Conservation (phyloP, 1,140 invertebrate genomes). For the Bradysia coprophila region DNA sequence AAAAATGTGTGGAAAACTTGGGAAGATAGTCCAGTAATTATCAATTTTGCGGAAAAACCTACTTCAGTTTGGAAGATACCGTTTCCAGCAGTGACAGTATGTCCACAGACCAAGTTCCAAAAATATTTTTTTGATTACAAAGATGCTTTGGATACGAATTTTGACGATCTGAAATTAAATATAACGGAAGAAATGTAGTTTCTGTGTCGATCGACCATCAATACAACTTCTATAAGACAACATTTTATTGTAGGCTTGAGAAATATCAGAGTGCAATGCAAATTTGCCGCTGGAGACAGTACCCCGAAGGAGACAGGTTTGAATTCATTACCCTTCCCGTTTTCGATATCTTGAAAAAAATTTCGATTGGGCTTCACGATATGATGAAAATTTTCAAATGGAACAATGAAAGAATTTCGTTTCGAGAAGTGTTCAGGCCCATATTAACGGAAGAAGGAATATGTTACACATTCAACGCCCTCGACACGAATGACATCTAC, state of each 20-base stretch:
- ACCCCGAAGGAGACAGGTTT: constrained; percentile 8
- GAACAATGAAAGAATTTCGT: constrained; percentile 28
- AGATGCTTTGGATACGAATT: neutral
- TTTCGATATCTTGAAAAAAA: no score
- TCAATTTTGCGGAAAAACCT: constrained; percentile 39
- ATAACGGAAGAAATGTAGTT: no score
- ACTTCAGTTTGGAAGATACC: constrained; percentile 41
- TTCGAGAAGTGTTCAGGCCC: constrained; percentile 36
- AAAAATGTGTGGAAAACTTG: constrained; percentile 38
- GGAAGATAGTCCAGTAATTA: constrained; percentile 40
- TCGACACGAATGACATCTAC: constrained; percentile 34
- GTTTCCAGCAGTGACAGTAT: constrained; percentile 33
- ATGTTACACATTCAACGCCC: constrained; percentile 49
- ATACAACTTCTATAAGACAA: no score
- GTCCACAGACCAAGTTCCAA: constrained; percentile 26
- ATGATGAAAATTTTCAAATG: constrained; percentile 32
- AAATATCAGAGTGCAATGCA: no score
- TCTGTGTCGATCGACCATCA: no score
- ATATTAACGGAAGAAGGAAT: constrained; percentile 47
- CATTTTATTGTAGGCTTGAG: no score
- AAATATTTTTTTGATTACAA: constrained; percentile 1
- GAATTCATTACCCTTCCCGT: neutral
- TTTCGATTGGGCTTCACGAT: constrained; percentile 31
- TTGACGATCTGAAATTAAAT: no score
- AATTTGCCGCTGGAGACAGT: constrained; percentile 16